Evolutionary conservation across 2,797 vertebrate species (phyloP).

Genomic region (Scolopax bukidnonensis): DNA sequence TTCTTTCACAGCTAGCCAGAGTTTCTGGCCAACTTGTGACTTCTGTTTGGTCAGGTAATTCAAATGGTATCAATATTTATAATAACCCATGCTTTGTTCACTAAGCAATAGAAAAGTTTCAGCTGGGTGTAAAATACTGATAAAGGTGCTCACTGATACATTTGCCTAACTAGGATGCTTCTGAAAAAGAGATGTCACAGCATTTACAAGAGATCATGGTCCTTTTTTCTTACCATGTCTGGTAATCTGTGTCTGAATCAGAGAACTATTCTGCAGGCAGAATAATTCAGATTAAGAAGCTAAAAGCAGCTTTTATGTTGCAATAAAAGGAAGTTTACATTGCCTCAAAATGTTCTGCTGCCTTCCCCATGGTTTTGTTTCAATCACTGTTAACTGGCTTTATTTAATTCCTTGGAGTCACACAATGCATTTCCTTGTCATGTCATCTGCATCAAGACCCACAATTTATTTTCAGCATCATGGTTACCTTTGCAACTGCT

Average conservation of each 20-base stretch:
- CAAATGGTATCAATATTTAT: neutral
- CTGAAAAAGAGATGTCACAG: neutral
- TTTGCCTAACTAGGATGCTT: neutral
- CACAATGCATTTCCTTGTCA: neutral
- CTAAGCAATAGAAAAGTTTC: neutral
- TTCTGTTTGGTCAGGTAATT: slow-evolving; percentile 17
- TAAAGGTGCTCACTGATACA: neutral
- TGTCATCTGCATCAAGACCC: neutral
- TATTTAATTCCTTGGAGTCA: neutral
- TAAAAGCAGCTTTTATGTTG: neutral
- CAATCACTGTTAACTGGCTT: neutral
- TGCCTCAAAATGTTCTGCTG: neutral
- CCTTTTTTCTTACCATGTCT: neutral
- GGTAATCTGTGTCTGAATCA: neutral
- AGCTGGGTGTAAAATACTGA: neutral
- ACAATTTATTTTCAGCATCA: neutral
- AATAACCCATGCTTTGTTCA: neutral
- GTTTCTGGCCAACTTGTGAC: slow-evolving; percentile 42
- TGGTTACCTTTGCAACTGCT: neutral
- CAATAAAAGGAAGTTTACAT: neutral
- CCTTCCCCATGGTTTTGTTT: neutral
- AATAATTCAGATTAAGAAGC: neutral
- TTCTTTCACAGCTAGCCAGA: slow-evolving; percentile 17
- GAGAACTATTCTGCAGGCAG: neutral
- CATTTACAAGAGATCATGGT: neutral